These are phyloP conservation scores for Alcedo quadribrachys DNA, from an alignment of 2,797 vertebrate genomes.

Conservation along the genomic window DNA sequence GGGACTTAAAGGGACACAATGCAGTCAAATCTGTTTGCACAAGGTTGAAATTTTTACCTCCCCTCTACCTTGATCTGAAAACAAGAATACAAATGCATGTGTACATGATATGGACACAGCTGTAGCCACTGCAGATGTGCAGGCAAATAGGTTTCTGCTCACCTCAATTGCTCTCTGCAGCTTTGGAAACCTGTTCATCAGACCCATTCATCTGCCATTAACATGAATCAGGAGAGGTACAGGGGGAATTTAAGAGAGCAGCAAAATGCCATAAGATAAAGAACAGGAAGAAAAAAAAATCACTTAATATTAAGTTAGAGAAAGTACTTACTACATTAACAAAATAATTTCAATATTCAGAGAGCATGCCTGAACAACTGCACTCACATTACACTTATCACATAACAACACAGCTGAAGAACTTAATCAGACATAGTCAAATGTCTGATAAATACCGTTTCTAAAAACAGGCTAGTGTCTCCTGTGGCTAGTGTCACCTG, in stretches of 20 bases:
- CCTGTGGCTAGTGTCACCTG: not conserved
- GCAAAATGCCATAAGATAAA: not conserved
- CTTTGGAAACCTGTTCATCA: not conserved
- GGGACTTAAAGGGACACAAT: not conserved
- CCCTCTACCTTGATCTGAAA: not conserved
- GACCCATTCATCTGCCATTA: not conserved
- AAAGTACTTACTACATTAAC: not conserved
- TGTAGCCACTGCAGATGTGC: not conserved
- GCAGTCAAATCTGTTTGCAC: not conserved
- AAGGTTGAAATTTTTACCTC: not conserved
- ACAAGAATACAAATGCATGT: fast-evolving
- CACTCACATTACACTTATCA: not conserved
- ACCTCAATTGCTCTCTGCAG: not conserved
- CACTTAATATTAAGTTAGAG: not conserved
- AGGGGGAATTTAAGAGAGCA: not conserved
- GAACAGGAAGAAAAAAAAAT: not conserved
- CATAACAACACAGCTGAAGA: not conserved
- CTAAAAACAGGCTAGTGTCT: not conserved
- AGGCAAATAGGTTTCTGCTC: not conserved
- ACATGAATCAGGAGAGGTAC: not conserved
- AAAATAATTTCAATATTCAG: not conserved
- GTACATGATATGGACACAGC: fast-evolving
- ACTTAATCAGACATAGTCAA: not conserved
- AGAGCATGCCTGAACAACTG: not conserved
- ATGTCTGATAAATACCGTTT: not conserved